phyloP scores from a whole-genome alignment of 2,797 vertebrate species.

The Pseudochaenichthys georgianus region DNA sequence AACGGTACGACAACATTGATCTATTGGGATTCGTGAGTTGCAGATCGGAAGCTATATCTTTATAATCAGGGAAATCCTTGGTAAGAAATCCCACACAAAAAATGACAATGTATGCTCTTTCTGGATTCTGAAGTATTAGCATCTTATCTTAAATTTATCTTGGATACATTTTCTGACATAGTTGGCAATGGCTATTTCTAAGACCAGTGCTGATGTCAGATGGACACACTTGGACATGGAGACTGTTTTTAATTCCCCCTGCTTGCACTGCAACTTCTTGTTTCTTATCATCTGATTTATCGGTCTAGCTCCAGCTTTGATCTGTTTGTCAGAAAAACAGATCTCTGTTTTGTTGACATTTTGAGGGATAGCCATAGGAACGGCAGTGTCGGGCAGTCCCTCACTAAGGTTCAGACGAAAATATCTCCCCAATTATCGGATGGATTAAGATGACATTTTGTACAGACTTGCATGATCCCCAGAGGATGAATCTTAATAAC shows the following conservation, averaged over 20 bases:
- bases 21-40: neutral
- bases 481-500: slow-evolving; percentile 25
- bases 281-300: neutral
- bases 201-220: neutral
- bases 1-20: neutral
- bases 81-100: too few relatives aligned
- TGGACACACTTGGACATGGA: neutral
- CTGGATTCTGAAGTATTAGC: neutral
- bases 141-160: neutral
- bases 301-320: neutral
- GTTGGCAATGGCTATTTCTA: neutral
- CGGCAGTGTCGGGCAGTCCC: neutral
- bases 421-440: slow-evolving; percentile 14
- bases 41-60: neutral
- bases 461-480: slow-evolving; percentile 8
- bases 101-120: neutral
- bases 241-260: neutral
- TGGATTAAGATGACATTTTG: slow-evolving; percentile 23
- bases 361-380: neutral
- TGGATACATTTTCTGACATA: neutral
- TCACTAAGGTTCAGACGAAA: neutral
- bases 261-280: neutral
- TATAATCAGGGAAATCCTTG: neutral
- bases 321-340: neutral
- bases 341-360: slow-evolving; percentile 6